Evolutionary conservation across 2,888 invertebrate species (phyloP), one percentile per base, ranked within the genome.

Genomic region (Chromoteleia sp.): DNA sequence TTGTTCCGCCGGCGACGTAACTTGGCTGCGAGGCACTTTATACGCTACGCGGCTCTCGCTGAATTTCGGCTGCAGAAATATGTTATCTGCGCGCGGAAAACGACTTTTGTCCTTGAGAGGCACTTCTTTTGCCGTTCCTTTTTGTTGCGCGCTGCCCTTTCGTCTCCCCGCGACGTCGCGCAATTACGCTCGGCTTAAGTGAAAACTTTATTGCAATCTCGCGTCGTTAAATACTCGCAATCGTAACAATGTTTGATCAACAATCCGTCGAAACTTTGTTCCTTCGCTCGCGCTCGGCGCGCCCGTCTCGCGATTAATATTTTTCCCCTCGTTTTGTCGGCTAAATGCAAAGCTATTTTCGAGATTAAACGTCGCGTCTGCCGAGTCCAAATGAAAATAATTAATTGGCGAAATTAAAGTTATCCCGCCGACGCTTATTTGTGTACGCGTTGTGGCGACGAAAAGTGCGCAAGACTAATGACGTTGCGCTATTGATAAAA

Each of bases 1-100:
- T 80, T 75, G 75, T 75, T 75, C 70, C 65, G 80, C 63, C 68
- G 75, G 75, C 63, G 70, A 75, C 70, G 70, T 75, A 30, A 25
- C 74, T 68, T 21, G 52, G n/a, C 50, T 17, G 29, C 36, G 21
- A 63, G 54, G 43, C 67, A 74, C 58, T 79, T 68, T 78, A 74
- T 52, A 61, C 67, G 63, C 48, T 76, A 14, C 36, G 52, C 50
- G 45, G 41, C 48, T 67, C 29, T 56, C 45, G 25, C 39, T 67
- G 48, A 75, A 75, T 70, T 77, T 77, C 45, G 67, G 63, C 29
- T 41, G 54, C 29, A 61, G 70, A 80, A 80, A 80, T 80, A 80
- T 80, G 75, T 81, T 81, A 76, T 76, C 81, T 59, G 14, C 59
- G 58, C 39, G 58, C 67, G 54, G 59, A 73, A 74, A 73, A 54